Evolutionary conservation across 2,888 invertebrate genomes (phyloP), one percentile per base, ranked within the genome.

Genomic region (Chrysolina haemoptera): DNA sequence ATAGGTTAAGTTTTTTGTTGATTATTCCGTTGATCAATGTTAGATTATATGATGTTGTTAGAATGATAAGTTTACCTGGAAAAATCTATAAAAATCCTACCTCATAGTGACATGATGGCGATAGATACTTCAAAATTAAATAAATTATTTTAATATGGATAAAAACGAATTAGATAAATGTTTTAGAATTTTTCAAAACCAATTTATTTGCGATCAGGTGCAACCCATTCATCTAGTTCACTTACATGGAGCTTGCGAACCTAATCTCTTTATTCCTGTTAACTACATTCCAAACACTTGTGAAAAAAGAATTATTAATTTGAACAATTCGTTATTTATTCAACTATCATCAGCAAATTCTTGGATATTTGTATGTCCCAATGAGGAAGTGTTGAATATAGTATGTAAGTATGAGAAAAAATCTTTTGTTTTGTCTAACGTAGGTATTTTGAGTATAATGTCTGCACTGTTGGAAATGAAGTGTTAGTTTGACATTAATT

Each of bases 101-200:
- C 27, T 27, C 1, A 27, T 27, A 27, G 27, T 59, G 20, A 20
- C 27, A 20, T 14, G 4, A 59, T 27, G 20, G 12, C 59, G 5
- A 22, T 59, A 20, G 18, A 59, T 59, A 59, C 59, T 59, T 59
- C 59, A 14, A 20, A 59, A 59, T 8, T n/a, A n/a, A 59, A 2
- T 59, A n/a, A 27, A 59, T 18, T 59, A 59, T 20, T 18, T 4
- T 12, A 6, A 59, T 59, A 59, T 59, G 18, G 18, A 59, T 59
- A 59, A 20, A 59, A 59, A 4, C 16, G 20, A 59, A n/a, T 16
- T 16, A 55, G 18, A 16, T 22, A 20, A 55, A 20, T 55, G 55
- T 16, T 16, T 18, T 8, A 20, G 3, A 16, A 22, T 27, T 22
- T 59, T 59, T 59, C 20, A 10, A 16, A 59, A 59, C 16, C 59